Percentiles rank a stretch among this genome's conserved stretches.
Evolutionary conservation across 2,797 vertebrate genomes (phyloP).

Genomic region (Champsocephalus gunnari): DNA sequence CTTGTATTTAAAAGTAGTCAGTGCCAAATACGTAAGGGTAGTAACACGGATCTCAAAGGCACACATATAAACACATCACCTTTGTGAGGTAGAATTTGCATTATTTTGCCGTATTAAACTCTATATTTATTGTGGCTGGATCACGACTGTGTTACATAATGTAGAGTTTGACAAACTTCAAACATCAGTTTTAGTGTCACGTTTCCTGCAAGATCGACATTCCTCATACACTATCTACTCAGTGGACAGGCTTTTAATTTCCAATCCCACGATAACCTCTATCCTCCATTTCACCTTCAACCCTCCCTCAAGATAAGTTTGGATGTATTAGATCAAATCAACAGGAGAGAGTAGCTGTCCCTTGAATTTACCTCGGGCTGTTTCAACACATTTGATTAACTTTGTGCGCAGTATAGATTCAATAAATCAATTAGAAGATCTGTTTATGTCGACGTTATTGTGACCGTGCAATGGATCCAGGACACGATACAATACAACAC

Average conservation of each 20-base stretch:
- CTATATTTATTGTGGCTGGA: not conserved
- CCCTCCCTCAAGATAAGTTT: slow-evolving; percentile 3
- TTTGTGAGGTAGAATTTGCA: no score
- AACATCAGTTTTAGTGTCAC: not conserved
- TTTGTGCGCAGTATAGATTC: not conserved
- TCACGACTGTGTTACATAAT: not conserved
- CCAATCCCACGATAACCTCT: slow-evolving; percentile 28
- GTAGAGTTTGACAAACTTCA: not conserved
- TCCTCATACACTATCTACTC: not conserved
- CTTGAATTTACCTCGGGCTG: not conserved
- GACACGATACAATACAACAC: slow-evolving; percentile 20
- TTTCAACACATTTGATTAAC: not conserved
- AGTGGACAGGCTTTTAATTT: slow-evolving; percentile 14
- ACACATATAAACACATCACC: no score
- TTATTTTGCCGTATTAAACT: not conserved
- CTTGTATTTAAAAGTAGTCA: no score
- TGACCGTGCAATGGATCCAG: slow-evolving; percentile 10
- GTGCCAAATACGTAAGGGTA: no score
- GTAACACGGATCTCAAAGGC: not conserved
- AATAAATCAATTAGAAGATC: slow-evolving; percentile 12
- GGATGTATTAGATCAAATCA: slow-evolving; percentile 22
- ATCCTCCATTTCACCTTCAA: not conserved
- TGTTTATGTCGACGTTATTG: slow-evolving; percentile 11
- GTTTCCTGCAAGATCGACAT: not conserved
- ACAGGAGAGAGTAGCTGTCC: not conserved